phyloP scores from a whole-genome alignment of 2,888 invertebrate species.

The Allophyes oxyacanthae region DNA sequence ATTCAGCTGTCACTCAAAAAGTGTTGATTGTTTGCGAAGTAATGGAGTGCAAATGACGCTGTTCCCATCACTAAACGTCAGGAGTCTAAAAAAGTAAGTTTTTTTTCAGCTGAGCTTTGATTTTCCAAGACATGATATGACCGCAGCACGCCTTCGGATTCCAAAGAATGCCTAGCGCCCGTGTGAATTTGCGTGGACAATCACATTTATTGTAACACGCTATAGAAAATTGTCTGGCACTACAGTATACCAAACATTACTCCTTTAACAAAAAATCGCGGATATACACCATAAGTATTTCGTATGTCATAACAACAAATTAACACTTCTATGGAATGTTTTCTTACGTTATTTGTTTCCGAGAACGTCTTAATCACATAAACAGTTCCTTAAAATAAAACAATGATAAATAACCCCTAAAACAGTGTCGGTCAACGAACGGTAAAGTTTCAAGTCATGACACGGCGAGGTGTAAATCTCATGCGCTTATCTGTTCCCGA shows the following conservation, averaged over 20 bases:
- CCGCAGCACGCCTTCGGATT: conserved; percentile 29
- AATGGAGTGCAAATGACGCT: conserved; percentile 66
- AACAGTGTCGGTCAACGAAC: conserved; percentile 72
- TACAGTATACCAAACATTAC: conserved; percentile 4
- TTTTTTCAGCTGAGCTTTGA: conserved; percentile 14
- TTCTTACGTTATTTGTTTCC: conserved; percentile 23
- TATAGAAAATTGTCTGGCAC: conserved; percentile 59
- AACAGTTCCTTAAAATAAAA: conserved; percentile 42
- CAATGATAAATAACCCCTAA: conserved; percentile 59
- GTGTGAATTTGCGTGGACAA: conserved; percentile 25
- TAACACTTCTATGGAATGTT: conserved; percentile 23
- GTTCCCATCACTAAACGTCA: conserved; percentile 44
- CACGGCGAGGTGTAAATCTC: conserved; percentile 83
- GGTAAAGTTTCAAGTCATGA: conserved; percentile 74
- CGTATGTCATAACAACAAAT: conserved; percentile 16
- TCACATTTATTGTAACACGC: conserved; percentile 45
- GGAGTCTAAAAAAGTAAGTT: conserved; percentile 1
- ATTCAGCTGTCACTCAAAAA: conserved; percentile 73
- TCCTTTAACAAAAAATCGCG: conserved; percentile 12
- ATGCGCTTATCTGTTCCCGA: conserved; percentile 81
- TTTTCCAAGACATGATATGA: conserved; percentile 20
- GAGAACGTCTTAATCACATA: conserved; percentile 41
- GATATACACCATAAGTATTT: conserved; percentile 8
- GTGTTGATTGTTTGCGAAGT: conserved; percentile 65
- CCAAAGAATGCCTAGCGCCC: conserved; percentile 13